A percentile compares a stretch with the other conserved stretches of the same genome.
Evolutionary conservation across 2,888 invertebrate species (phyloP).

Genomic region (Netelia inedita): DNA sequence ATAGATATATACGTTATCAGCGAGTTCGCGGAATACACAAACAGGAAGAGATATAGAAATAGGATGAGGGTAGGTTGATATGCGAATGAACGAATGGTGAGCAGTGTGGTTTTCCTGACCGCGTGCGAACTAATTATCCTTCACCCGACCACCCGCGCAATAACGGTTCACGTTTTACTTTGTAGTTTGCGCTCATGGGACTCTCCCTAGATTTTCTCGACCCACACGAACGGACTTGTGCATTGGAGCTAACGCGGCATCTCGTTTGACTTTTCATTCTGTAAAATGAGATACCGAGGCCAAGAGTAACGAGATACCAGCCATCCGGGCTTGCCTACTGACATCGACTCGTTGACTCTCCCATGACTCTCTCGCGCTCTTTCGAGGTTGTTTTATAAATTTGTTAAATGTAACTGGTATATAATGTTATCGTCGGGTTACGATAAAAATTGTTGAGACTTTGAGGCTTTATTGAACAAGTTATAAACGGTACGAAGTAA

Average conservation of each 20-base stretch:
- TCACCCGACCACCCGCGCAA: conserved; percentile 36
- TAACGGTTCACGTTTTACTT: conserved; percentile 29
- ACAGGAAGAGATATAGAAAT: conserved; percentile 13
- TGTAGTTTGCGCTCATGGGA: conserved; percentile 22
- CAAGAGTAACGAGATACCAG: conserved; percentile 51
- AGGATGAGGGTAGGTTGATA: neutral
- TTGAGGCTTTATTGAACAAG: no score
- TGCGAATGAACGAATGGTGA: conserved; percentile 24
- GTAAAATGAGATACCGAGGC: conserved; percentile 51
- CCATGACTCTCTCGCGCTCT: neutral
- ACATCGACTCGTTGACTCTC: conserved; percentile 12
- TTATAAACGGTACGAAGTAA: no score
- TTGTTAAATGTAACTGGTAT: neutral
- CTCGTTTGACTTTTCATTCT: conserved; percentile 43
- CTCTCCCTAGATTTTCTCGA: neutral
- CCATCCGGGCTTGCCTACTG: neutral
- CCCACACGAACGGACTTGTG: neutral
- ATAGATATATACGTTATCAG: conserved; percentile 15
- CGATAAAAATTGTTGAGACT: no score
- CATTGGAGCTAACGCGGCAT: conserved; percentile 9
- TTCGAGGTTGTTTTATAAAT: neutral
- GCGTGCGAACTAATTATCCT: conserved; percentile 60
- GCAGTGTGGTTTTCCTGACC: conserved; percentile 57
- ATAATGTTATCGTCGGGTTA: neutral
- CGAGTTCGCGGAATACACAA: conserved; percentile 42